Percentiles rank a stretch among this genome's conserved stretches.
These are phyloP conservation scores for Nesogale talazaci DNA, from an alignment of 2,113 vertebrate species.

Conservation along the genomic window DNA sequence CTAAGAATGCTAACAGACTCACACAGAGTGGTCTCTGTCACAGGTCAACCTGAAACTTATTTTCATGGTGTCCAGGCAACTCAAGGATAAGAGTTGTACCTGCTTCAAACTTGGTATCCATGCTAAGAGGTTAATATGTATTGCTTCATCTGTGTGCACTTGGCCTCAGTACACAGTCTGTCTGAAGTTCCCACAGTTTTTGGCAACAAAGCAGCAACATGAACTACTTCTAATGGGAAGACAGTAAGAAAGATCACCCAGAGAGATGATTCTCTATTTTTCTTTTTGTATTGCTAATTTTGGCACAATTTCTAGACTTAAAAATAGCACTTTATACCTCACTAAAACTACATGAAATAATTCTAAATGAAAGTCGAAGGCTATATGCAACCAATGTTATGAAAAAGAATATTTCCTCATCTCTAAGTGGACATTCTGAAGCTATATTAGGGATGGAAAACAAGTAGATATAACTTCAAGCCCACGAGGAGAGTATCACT, in stretches of 20 bases:
- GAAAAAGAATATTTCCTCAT: background rate
- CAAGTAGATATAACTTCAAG: background rate
- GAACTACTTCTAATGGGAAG: background rate
- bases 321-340: background rate
- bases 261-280: background rate
- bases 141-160: rapidly evolving
- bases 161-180: background rate
- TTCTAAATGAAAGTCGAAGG: slow-evolving; percentile 41
- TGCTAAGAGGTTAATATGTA: rapidly evolving
- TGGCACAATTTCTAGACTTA: slow-evolving; percentile 43
- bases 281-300: slow-evolving; percentile 46
- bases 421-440: background rate
- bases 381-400: background rate
- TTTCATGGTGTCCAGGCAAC: background rate
- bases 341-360: slow-evolving; percentile 21
- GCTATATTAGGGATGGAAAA: background rate
- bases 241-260: background rate
- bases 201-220: background rate
- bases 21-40: background rate
- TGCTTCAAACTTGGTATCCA: background rate
- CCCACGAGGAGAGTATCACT: background rate
- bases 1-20: background rate
- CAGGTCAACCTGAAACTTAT: background rate
- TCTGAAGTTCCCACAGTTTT: background rate
- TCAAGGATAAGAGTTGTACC: background rate